Evolutionary conservation across 2,888 invertebrate species (phyloP), one percentile per base, ranked within the genome.

Genomic region (Pseudoips prasinana): DNA sequence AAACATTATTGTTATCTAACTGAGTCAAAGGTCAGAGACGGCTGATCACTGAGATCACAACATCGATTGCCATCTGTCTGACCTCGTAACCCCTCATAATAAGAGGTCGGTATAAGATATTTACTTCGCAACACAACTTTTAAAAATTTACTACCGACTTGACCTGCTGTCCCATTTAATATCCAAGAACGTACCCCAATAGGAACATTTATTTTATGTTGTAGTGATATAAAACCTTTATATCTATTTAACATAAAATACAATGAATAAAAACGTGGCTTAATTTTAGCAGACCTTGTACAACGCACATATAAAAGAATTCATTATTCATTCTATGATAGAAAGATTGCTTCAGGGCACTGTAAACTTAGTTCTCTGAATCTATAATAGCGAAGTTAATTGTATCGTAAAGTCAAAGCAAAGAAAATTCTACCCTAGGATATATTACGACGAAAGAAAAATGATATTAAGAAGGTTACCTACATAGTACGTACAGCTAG

Each of bases 201-300:
- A 39, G 33, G 17, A 28, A 25, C 20, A 29, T 28, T 35, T 39
- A 29, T 28, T 35, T 39, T 38, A 32, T 42, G 31, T 32, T 34
- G 20, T 22, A 29, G 30, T 33, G 39, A 45, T 40, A 38, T 39
- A 48, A 53, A 57, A 36, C 34, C 18, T 44, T 34, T 22, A 26
- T 28, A 39, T 44, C 30, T 47, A 47, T 46, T 54, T 41, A 49
- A 37, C 32, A 39, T 43, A 44, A 58, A 49, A 52, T 41, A 46
- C 30, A 22, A 33, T 23, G 38, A 34, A 44, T 42, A 46, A 47
- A 52, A 43, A 36, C 23, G 26, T 33, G 18, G 18, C 18, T 18
- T 33, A 14, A 14, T 14, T 14, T 14, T 14, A 5, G 2, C 2
- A 14, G 14, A 14, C 14, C 14, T 14, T 14, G 14, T 14, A 14